These are phyloP conservation scores for Diglossa cyanea DNA, from an alignment of 2,797 vertebrate genomes.

Conservation along the genomic window DNA sequence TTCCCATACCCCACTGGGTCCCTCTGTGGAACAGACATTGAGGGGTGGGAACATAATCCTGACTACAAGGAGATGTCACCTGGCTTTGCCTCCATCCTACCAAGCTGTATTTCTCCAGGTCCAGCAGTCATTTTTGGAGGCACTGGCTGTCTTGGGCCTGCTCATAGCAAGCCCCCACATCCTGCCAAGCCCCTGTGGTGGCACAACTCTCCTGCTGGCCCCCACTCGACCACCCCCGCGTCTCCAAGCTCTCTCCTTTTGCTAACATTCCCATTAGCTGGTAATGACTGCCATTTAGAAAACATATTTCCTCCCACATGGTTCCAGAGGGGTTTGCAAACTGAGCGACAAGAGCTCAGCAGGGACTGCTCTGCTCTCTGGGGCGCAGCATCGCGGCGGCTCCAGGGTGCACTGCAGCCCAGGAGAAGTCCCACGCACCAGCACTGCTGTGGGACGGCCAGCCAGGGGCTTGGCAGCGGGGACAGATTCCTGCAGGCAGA, in stretches of 20 bases:
- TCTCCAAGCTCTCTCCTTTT: conserved; percentile 3
- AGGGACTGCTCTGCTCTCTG: conserved; percentile 28
- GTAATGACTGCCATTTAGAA: conserved; percentile 64
- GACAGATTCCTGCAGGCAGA: neutral
- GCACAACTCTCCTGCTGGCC: neutral
- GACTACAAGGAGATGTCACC: neutral
- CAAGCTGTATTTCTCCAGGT: neutral
- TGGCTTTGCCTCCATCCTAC: neutral
- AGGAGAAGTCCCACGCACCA: neutral
- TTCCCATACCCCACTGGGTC: rapidly evolving
- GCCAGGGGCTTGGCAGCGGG: neutral
- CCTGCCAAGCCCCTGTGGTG: neutral
- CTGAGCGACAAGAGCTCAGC: conserved; percentile 13
- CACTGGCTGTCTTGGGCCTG: neutral
- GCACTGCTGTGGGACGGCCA: neutral
- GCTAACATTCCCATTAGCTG: conserved; percentile 48
- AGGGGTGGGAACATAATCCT: neutral
- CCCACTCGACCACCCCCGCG: neutral
- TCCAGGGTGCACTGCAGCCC: neutral
- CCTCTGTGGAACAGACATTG: rapidly evolving
- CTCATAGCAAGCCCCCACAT: neutral
- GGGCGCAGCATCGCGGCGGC: neutral
- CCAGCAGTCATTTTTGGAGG: neutral
- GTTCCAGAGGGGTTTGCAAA: conserved; percentile 56
- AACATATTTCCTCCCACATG: conserved; percentile 62